Evolutionary conservation across 2,113 vertebrate species (phyloP), one percentile per base, ranked within the genome.

Genomic region (Vulpes lagopus): DNA sequence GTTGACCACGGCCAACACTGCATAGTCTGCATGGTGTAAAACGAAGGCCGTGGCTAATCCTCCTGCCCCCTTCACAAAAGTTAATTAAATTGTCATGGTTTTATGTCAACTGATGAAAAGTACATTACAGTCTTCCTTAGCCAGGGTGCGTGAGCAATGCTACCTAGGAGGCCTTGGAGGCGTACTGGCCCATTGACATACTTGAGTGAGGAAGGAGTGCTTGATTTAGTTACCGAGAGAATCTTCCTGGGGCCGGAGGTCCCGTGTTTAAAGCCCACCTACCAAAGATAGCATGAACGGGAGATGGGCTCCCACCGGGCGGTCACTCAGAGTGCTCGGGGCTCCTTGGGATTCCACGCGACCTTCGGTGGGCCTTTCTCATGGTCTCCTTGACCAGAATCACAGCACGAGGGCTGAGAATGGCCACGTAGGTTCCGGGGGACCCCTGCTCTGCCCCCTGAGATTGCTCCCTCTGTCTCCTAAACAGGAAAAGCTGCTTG

Each of bases 251-350:
- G 88, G 57, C 65, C 51, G 19, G 91, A 85, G 84, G 89, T 32
- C 59, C 3, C 57, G 64, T 74, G 53, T 95, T 84, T 51, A 23
- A 90, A 97, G 96, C 95, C 94, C 93, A 57, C 92, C 96, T 97
- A 97, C 98, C 98, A 98, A 98, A 98, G 98, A 98, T 69, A 62
- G 96, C 16, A 5, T 1, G 23, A 8, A 5, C 2, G 17, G 89
- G 95, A 59, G 1, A 0, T 6, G n/a, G 89, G 94, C 94, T 64
- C 67, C 64, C 53, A 0, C 0, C 10, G 69, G 51, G 16, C 3
- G 4, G 69, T 27, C 17, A 11, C 51, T 22, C 53, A 11, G 22
- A 22, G 27, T n/a, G 80, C 22, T 7, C 12, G 0, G 89, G 53
- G 11, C 71, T 76, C 38, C 76, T 49, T 5, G 12, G 76, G 69